Evolutionary conservation across 2,888 invertebrate genomes (phyloP), one percentile per base, ranked within the genome.

Genomic region (Spodoptera littoralis): DNA sequence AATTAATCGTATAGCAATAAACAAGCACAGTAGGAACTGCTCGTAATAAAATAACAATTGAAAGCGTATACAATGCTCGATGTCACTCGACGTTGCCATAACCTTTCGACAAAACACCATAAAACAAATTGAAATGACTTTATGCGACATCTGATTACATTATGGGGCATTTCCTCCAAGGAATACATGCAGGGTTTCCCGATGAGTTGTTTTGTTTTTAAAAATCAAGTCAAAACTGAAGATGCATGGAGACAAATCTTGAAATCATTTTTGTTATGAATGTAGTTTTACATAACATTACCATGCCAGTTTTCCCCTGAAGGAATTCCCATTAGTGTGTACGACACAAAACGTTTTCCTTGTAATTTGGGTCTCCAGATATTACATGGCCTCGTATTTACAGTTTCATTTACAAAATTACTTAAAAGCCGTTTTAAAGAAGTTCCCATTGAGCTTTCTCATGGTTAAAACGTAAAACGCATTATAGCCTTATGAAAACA

Each of bases 1-100:
- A 73, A 73, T 64, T 67, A 73, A 78, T 78, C 70, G 69, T 64
- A 69, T 65, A 49, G 60, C 50, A 58, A 59, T 56, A 67, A 72
- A 69, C 51, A 56, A 59, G 54, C 43, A 49, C 30, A 6, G 24
- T 64, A 51, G 57, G 43, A 45, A 48, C 52, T 61, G 68, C 52
- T 49, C 50, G 61, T 69, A 69, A 64, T 60, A 61, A 70, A 69
- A 64, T 48, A 64, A 66, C 70, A 66, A 70, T 67, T 66, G 60
- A 58, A 65, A 68, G 51, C n/a, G 48, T 62, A 47, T 43, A 71
- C 61, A 71, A 73, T 67, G 50, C 24, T 62, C 63, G 67, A 73
- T 59, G 62, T 73, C 59, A 50, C 65, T 51, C 36, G 46, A n/a
- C 48, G 64, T 30, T 73, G 60, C 61, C 58, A 56, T 64, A 51